Evolutionary conservation across 2,113 vertebrate species (phyloP).

Genomic region (Spea bombifrons): DNA sequence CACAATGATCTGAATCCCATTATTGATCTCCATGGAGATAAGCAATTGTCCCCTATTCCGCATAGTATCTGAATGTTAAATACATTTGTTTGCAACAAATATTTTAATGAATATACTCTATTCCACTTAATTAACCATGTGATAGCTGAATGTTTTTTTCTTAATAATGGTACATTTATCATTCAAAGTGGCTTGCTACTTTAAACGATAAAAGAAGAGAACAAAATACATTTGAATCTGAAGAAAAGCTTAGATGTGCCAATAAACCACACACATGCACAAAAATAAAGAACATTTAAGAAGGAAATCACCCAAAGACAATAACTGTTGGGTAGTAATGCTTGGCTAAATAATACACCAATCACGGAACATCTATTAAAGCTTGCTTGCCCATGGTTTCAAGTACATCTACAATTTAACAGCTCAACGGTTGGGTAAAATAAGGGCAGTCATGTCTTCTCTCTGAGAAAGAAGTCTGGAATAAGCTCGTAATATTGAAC

Average conservation of each 20-base stretch:
- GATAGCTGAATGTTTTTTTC: slow-evolving; percentile 84
- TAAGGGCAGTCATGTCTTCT: background rate
- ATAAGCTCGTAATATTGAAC: background rate
- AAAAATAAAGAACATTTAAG: too few relatives aligned
- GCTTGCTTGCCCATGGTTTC: background rate
- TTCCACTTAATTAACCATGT: slow-evolving; percentile 89
- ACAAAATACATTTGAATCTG: background rate
- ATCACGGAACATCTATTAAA: background rate
- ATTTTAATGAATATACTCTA: slow-evolving; percentile 84
- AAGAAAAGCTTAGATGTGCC: background rate
- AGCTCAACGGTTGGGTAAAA: background rate
- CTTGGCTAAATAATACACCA: background rate
- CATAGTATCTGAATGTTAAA: slow-evolving; percentile 98
- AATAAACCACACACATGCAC: too few relatives aligned
- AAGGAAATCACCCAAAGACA: too few relatives aligned
- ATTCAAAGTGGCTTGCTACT: slow-evolving; percentile 49
- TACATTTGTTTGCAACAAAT: slow-evolving; percentile 93
- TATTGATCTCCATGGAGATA: slow-evolving; percentile 99
- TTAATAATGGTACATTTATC: slow-evolving; percentile 79
- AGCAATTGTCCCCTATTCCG: slow-evolving; percentile 98
- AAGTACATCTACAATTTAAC: background rate
- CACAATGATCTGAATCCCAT: slow-evolving; percentile 98
- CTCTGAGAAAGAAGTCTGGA: background rate
- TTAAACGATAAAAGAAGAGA: slow-evolving; percentile 8
- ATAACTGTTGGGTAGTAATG: too few relatives aligned